Percentiles rank a stretch among this genome's conserved stretches.
phyloP scores from a whole-genome alignment of 2,888 invertebrate species.

The Cerastis rubricosa region DNA sequence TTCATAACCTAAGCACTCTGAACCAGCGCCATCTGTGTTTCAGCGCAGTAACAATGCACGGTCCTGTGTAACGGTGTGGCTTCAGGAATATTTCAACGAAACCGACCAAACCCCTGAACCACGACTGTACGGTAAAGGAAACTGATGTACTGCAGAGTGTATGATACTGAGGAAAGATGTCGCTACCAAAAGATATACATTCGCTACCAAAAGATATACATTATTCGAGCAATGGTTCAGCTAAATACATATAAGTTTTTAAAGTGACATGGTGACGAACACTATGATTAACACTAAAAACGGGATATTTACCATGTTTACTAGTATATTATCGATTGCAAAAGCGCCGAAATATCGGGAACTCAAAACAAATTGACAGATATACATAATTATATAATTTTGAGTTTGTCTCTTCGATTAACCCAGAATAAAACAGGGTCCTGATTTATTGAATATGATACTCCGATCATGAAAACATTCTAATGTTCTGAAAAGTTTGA shows the following conservation, averaged over 20 bases:
- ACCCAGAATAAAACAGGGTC: neutral
- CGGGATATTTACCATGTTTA: no score
- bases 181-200: constrained; percentile 13
- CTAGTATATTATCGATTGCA: no score
- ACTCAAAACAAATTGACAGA: no score
- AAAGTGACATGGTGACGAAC: no score
- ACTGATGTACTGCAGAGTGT: neutral
- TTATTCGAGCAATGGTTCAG: neutral
- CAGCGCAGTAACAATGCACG: neutral
- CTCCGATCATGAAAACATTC: neutral
- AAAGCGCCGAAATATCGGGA: no score
- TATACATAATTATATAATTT: neutral
- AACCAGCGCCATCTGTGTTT: constrained; percentile 54
- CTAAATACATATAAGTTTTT: no score
- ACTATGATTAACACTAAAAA: no score
- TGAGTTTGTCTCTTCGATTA: neutral
- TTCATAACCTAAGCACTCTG: neutral
- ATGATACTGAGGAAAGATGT: constrained; percentile 40
- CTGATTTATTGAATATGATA: neutral
- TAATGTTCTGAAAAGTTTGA: neutral
- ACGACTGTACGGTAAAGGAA: neutral
- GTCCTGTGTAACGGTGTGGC: neutral
- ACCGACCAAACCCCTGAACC: neutral
- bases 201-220: constrained; percentile 9
- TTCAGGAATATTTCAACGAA: constrained; percentile 17